Evolutionary conservation across 2,888 invertebrate species (phyloP), one percentile per base, ranked within the genome.

Genomic region (Cephonodes hylas): DNA sequence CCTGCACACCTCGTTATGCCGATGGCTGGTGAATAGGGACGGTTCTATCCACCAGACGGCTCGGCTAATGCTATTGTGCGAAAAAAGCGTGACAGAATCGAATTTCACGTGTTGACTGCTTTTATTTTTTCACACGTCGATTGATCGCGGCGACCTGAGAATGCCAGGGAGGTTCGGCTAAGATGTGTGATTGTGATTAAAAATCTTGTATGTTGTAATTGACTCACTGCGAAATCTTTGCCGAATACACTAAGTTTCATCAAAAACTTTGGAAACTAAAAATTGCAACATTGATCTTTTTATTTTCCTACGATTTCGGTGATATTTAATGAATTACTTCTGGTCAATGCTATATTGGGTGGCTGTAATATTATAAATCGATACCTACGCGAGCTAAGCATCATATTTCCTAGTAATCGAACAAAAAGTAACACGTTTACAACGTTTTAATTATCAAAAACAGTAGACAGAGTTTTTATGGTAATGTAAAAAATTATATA

Each of bases 31-130:
- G 71, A 76, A 74, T 66, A 72, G 77, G 76, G 76, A 76, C 74
- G 75, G 68, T 62, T 72, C 72, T 71, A 73, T 78, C 76, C 73
- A 67, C 72, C 68, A 63, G 65, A 67, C 69, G 70, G 72, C 72
- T 68, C 63, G 46, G 23, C 59, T 71, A 67, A 67, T 58, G 64
- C 69, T 74, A 73, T 73, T 75, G 70, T 74, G 77, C 76, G 78
- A 79, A 84, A 86, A 84, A 84, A 87, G 83, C 85, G 85, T 85
- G 67, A 75, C 84, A 70, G 85, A 87, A 70, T 70, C 62, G 61
- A 56, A 61, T 69, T 76, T 78, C 64, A 83, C 79, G 80, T 80
- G 77, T 78, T 61, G 57, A 77, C 63, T 77, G 72, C 74, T 75
- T 79, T 77, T 74, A 74, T 72, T 82, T 75, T 81, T 80, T 72